Evolutionary conservation across 2,113 vertebrate species (phyloP), one percentile per base, ranked within the genome.

Genomic region (Garra rufa): DNA sequence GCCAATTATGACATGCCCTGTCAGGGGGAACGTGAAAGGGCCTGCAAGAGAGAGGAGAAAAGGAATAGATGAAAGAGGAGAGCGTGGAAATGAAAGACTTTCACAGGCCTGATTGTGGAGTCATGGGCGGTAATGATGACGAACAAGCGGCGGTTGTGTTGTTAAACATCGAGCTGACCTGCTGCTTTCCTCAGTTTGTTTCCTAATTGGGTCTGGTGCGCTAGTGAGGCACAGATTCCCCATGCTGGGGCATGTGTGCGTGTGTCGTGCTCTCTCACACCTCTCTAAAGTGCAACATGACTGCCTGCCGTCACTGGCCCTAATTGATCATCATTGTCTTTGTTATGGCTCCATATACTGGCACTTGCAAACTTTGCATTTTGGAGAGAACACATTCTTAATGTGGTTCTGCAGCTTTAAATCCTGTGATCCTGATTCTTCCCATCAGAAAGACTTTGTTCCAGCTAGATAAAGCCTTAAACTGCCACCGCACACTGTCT

Each of bases 101-200:
- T 71, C 26, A 38, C 44, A 52, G 21, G 10, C 34, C n/a, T 5
- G 41, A 73, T 71, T 14, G 13, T 0, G 1, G 71, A 78, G 73
- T 71, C 48, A 59, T n/a, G 41, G 43, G 30, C 28, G 2, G 19
- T 34, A 82, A 81, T 85, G 55, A 48, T 85, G 69, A 81, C 24
- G 52, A 78, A 67, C 34, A 57, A 44, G 43, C 6, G 1, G 76
- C 8, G 63, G 11, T 48, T 52, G 65, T 79, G 74, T 82, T 82
- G 57, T 85, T 85, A 82, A 87, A 85, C 69, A 50, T 34, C 46
- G 59, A 70, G 63, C 69, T 82, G 74, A 87, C 78, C 80, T 83
- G 84, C 77, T 85, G 84, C 65, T 81, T 85, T 21, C 63, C 65
- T 52, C 26, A 57, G 77, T 52, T 71, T 80, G 55, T 77, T 8